These are phyloP conservation scores for Laticauda laticaudata DNA, from an alignment of 2,113 vertebrate genomes.

Conservation along the genomic window DNA sequence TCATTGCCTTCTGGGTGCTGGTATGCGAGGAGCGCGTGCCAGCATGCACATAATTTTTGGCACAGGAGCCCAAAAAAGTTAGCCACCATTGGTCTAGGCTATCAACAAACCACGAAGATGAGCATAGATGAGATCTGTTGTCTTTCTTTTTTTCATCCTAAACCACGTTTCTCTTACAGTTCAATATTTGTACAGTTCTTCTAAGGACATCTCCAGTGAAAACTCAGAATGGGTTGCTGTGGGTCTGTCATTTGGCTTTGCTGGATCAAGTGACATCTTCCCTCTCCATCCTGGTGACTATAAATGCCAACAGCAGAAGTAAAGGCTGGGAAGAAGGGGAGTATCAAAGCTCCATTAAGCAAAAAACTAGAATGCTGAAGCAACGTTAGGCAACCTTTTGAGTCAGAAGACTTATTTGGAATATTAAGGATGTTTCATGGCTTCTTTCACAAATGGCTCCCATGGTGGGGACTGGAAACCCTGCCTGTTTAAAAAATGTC, in stretches of 20 bases:
- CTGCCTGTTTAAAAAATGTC: background rate
- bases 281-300: background rate
- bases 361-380: background rate
- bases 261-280: background rate
- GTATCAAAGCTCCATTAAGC: background rate
- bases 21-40: too few relatives aligned
- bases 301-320: background rate
- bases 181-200: background rate
- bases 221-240: background rate
- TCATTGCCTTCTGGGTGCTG: too few relatives aligned
- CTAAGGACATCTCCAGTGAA: background rate
- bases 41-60: too few relatives aligned
- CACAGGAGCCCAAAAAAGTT: too few relatives aligned
- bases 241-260: background rate
- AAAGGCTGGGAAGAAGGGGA: background rate
- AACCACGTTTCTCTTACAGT: background rate
- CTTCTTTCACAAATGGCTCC: background rate
- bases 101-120: background rate
- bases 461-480: background rate
- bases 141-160: background rate
- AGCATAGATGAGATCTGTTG: background rate
- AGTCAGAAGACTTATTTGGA: background rate
- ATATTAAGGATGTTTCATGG: background rate
- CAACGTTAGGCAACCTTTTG: background rate
- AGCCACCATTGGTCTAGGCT: background rate